A percentile compares a stretch with the other conserved stretches of the same genome.
Evolutionary conservation across 2,113 vertebrate species (phyloP).

Genomic region (Ranitomeya imitator): DNA sequence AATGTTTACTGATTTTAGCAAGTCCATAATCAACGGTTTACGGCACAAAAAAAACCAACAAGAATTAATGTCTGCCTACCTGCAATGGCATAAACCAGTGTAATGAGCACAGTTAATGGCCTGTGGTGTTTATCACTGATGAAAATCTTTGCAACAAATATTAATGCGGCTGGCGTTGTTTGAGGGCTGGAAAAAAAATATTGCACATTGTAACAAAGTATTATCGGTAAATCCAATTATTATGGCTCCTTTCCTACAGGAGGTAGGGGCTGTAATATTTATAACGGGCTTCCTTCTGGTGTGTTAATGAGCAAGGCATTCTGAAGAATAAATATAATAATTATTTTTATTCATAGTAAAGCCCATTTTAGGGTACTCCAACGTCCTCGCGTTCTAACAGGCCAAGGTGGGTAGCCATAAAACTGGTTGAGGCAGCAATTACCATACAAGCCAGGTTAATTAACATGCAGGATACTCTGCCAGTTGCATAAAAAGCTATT

Average conservation of each 20-base stretch:
- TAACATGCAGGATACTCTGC: not conserved
- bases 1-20: conserved; percentile 43
- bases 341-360: not conserved
- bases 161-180: conserved; percentile 5
- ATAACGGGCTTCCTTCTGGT: not conserved
- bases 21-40: conserved; percentile 43
- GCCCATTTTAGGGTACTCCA: not conserved
- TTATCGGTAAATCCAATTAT: conserved; percentile 32
- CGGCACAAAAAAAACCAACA: conserved; percentile 1
- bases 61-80: conserved; percentile 43
- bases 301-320: conserved; percentile 2
- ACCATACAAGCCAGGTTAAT: not conserved
- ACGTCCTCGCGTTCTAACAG: not conserved
- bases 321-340: not conserved
- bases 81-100: conserved; percentile 29
- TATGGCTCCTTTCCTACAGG: not conserved
- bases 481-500: not conserved
- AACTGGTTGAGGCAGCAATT: not conserved
- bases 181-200: conserved; percentile 8
- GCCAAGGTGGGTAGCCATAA: not conserved
- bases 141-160: conserved; percentile 43
- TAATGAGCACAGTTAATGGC: conserved; percentile 39
- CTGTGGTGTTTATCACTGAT: conserved; percentile 48
- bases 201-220: conserved; percentile 33
- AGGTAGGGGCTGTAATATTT: not conserved